These are phyloP conservation scores for Pituophis catenifer DNA, from an alignment of 2,113 vertebrate species.

Conservation along the genomic window DNA sequence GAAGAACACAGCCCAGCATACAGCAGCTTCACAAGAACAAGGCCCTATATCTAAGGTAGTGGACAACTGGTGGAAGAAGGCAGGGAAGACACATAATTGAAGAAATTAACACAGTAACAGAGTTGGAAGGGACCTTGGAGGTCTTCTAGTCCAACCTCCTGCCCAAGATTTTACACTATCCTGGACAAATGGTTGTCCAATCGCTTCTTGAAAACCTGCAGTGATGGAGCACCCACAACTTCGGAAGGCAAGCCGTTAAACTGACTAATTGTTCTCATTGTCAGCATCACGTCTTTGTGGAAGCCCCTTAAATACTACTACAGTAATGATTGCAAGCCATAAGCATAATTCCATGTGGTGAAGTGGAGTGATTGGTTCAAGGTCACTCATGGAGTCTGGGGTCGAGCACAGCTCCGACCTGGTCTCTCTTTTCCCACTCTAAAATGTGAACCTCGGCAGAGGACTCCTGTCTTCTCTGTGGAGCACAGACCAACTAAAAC, in stretches of 20 bases:
- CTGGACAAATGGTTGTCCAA: not conserved
- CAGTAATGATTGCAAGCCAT: not conserved
- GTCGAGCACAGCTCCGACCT: not conserved
- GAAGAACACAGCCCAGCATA: not conserved
- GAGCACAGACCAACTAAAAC: not conserved
- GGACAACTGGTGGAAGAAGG: not conserved
- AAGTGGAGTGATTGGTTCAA: not conserved
- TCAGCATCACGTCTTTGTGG: not conserved
- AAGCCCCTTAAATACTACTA: not conserved
- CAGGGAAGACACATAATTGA: not conserved
- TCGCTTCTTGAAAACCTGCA: not conserved
- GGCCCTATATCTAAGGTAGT: not conserved
- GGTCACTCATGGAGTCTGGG: not conserved
- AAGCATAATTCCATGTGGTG: not conserved
- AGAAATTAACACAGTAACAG: not conserved
- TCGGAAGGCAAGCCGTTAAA: not conserved
- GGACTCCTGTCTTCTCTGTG: not conserved
- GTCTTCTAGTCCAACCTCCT: not conserved
- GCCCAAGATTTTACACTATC: not conserved
- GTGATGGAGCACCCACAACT: not conserved
- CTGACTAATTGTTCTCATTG: not conserved
- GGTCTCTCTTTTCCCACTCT: not conserved
- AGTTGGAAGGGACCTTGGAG: not conserved
- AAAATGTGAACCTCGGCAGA: not conserved
- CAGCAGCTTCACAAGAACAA: not conserved